Conservation (phyloP, 2,797 vertebrate genomes). For the Galagoides demidoff region DNA sequence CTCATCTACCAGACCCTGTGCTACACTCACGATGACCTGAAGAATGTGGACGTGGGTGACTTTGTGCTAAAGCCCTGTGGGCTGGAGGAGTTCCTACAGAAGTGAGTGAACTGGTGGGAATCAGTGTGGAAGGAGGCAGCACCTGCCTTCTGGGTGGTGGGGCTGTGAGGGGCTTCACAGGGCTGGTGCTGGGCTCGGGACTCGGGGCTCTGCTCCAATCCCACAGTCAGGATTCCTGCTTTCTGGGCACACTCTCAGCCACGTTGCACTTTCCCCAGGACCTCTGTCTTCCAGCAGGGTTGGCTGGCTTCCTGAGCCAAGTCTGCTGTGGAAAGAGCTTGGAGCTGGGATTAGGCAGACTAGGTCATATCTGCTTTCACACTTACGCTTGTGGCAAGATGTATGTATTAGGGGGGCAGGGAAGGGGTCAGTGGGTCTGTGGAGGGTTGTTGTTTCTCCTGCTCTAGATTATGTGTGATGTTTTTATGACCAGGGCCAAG, state of each 20-base stretch:
- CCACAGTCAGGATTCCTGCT: neutral
- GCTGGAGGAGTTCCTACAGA: slow-evolving; percentile 94
- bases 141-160: neutral
- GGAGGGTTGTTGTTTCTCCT: neutral
- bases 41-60: slow-evolving; percentile 90
- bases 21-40: slow-evolving; percentile 94
- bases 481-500: neutral
- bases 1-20: slow-evolving; percentile 97
- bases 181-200: neutral
- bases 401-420: neutral
- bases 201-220: neutral
- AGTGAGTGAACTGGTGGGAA: slow-evolving; percentile 88
- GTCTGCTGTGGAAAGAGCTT: slow-evolving; percentile 65
- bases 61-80: slow-evolving; percentile 96
- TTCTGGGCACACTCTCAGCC: slow-evolving; percentile 50
- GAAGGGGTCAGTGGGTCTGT: neutral
- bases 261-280: slow-evolving; percentile 39
- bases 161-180: neutral
- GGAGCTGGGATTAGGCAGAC: slow-evolving; percentile 53
- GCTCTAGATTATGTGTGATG: neutral
- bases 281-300: slow-evolving; percentile 60
- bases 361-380: neutral
- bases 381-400: neutral
- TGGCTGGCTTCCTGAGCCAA: slow-evolving; percentile 60
- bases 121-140: neutral